Percentiles rank a stretch among this genome's conserved stretches.
Conservation (phyloP, 2,113 vertebrate genomes). For the Phodopus roborovskii region DNA sequence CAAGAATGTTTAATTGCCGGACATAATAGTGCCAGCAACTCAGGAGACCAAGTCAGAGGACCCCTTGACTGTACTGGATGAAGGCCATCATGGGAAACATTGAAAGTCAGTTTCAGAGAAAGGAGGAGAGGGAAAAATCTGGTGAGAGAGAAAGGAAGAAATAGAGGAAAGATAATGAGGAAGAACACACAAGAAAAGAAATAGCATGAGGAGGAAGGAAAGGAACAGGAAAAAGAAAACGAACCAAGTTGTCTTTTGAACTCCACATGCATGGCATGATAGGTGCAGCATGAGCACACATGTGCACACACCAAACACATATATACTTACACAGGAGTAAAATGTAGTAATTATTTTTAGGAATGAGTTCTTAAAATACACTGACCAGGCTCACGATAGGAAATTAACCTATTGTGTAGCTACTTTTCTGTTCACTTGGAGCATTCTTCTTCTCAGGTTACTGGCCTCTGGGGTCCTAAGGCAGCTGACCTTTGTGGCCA, state of each 20-base stretch:
- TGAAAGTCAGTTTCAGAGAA: not conserved
- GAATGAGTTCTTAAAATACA: not conserved
- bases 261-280: too few species aligned
- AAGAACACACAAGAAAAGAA: not conserved
- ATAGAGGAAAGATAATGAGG: not conserved
- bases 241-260: not conserved
- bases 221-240: not conserved
- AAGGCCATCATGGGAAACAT: not conserved
- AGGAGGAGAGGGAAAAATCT: not conserved
- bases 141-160: not conserved
- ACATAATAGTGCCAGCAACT: not conserved
- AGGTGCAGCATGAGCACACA: not conserved
- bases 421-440: conserved; percentile 9
- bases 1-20: not conserved
- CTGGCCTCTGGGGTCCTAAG: not conserved
- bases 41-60: not conserved
- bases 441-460: not conserved
- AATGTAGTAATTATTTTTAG: not conserved
- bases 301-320: not conserved
- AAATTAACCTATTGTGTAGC: not conserved
- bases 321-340: not conserved
- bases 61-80: not conserved
- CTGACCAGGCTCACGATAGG: not conserved
- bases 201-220: not conserved
- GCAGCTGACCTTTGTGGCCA: not conserved